Base-by-base conservation (phyloP, 2,113 vertebrate species). In the Bucco capensis region DNA sequence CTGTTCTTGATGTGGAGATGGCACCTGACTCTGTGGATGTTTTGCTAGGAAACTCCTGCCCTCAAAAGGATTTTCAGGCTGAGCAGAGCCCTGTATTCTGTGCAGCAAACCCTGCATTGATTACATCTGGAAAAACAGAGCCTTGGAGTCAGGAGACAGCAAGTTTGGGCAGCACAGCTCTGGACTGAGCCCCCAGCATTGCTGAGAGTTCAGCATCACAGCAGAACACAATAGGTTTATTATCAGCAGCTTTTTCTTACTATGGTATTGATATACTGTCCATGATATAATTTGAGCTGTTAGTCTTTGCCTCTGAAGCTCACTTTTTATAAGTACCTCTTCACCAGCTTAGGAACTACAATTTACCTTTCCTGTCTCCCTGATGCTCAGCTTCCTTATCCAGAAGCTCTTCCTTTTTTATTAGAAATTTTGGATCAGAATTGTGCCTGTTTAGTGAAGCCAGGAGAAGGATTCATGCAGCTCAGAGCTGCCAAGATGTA, bases 131-230 rank as follows among this genome's bases (percentile, higher is more conserved):
- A n/a, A n/a, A n/a, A n/a, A n/a, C n/a, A n/a, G n/a, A n/a, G n/a
- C n/a, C n/a, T n/a, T n/a, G 25, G 47, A 10, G 84, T 40, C 33
- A 58, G 42, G 23, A 37, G 16, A 82, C 66, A 64, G 19, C 0
- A 3, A 14, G 14, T 80, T 65, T 53, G 58, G 12, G 21, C 24
- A 65, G 37, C 0, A 0, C 27, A 38, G 23, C 21, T 24, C 47
- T 2, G 2, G 10, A 14, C 23, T 42, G 53, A 13, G 12, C 1
- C 5, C 28, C 4, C 38, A 71, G 19, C 42, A 23, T 14, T 87
- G 47, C 9, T 82, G 50, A 47, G 14, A 31, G 21, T 67, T 82
- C 71, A 46, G n/a, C 6, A 23, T 31, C 61, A n/a, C 2, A 10
- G 25, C 31, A 74, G 9, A 54, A 58, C 12, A 21, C 1, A 2